These are phyloP conservation scores for Salvator merianae DNA, from an alignment of 2,113 vertebrate species.

Conservation along the genomic window DNA sequence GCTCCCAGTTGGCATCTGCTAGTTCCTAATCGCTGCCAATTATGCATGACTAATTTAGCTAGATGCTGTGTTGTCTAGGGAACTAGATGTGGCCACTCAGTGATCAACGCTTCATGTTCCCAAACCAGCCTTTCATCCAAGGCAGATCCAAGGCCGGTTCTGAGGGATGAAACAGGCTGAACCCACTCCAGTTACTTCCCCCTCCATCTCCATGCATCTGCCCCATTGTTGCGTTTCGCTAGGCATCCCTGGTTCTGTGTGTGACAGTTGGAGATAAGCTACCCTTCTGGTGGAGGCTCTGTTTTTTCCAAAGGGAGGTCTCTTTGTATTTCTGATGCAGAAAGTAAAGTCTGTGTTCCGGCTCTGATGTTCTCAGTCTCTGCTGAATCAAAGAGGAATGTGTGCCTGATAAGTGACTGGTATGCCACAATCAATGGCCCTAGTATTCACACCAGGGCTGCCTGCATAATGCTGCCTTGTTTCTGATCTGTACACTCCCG, in stretches of 20 bases:
- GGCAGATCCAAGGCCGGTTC: too few relatives aligned
- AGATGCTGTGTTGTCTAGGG: too few relatives aligned
- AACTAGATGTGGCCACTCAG: too few relatives aligned
- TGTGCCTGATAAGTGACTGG: background rate
- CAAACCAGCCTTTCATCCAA: too few relatives aligned
- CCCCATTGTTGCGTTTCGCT: too few relatives aligned
- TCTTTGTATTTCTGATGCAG: background rate
- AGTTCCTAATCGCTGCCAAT: background rate
- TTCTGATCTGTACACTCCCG: conserved; percentile 31
- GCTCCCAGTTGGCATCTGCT: background rate
- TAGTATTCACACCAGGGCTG: background rate
- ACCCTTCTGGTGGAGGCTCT: background rate
- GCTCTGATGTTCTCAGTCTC: background rate
- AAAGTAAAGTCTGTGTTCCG: background rate
- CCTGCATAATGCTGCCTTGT: background rate
- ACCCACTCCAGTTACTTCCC: too few relatives aligned
- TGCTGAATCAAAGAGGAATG: conserved; percentile 11
- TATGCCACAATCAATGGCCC: background rate
- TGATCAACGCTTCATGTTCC: too few relatives aligned
- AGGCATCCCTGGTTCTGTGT: background rate
- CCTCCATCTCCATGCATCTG: too few relatives aligned
- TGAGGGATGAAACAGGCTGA: too few relatives aligned
- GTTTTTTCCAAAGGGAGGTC: background rate
- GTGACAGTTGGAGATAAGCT: background rate
- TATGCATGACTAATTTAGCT: too few relatives aligned